Conservation (phyloP, 2,888 invertebrate species). For the Coremacera marginata region DNA sequence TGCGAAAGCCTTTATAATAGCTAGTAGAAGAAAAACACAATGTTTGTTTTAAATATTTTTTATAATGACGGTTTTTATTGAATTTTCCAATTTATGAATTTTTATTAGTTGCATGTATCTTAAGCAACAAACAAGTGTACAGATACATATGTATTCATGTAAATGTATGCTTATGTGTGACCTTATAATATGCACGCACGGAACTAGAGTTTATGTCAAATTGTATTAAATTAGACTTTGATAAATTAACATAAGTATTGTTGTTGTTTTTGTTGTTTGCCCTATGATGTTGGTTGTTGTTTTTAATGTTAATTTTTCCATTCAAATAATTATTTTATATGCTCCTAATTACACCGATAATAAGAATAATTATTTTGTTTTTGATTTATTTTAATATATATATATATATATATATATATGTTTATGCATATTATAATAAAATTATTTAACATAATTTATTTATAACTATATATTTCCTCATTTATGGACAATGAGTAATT, state of each 20-base stretch:
- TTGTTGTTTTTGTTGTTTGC: not conserved
- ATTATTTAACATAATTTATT: conserved; percentile 14
- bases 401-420: not conserved
- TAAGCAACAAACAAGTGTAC: not conserved
- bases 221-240: not conserved
- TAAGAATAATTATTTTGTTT: not conserved
- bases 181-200: no score
- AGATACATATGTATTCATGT: not conserved
- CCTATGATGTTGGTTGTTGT: conserved; percentile 21
- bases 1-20: no score
- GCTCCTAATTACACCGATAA: conserved; percentile 5
- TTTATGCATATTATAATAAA: not conserved
- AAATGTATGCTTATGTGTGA: not conserved
- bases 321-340: conserved; percentile 15
- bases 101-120: not conserved
- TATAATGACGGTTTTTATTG: no score
- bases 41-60: no score
- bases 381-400: not conserved
- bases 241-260: not conserved
- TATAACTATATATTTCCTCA: conserved; percentile 40
- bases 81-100: no score
- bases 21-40: no score
- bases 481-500: not conserved
- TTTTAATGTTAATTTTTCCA: conserved; percentile 17
- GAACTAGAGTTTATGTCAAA: no score